These are phyloP conservation scores for Holotrichia oblita DNA, from an alignment of 1,140 invertebrate genomes.

Conservation along the genomic window DNA sequence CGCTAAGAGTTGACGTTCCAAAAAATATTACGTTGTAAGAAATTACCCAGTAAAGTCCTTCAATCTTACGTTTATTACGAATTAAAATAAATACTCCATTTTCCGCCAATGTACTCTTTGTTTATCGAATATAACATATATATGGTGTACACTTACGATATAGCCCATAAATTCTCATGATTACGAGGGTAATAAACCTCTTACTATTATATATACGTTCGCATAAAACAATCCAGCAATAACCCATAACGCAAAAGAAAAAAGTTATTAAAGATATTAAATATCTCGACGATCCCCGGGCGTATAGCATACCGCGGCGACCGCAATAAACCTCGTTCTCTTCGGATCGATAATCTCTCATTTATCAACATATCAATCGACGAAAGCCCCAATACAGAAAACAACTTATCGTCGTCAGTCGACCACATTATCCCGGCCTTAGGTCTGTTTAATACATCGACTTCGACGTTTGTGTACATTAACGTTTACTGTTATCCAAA, in stretches of 20 bases:
- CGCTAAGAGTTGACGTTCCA: too few species aligned
- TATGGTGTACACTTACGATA: background rate
- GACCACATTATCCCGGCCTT: too few species aligned
- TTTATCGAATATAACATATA: too few species aligned
- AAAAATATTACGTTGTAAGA: too few species aligned
- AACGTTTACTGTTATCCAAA: too few species aligned
- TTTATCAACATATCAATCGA: background rate
- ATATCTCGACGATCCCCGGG: background rate
- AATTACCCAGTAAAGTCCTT: too few species aligned
- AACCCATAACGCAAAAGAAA: background rate
- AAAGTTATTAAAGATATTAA: conserved; percentile 18
- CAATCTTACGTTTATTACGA: too few species aligned
- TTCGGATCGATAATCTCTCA: conserved; percentile 2
- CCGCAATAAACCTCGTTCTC: background rate
- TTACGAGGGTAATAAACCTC: background rate
- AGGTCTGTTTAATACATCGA: too few species aligned
- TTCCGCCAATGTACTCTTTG: too few species aligned
- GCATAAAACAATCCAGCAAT: background rate
- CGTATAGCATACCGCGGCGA: background rate
- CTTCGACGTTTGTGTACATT: too few species aligned
- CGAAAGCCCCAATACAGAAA: background rate
- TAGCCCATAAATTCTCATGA: background rate
- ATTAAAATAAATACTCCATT: too few species aligned
- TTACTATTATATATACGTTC: background rate
- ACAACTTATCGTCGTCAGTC: background rate